Base-by-base conservation (phyloP, 2,888 invertebrate genomes). In the Parapristionchus giblindavisi region DNA sequence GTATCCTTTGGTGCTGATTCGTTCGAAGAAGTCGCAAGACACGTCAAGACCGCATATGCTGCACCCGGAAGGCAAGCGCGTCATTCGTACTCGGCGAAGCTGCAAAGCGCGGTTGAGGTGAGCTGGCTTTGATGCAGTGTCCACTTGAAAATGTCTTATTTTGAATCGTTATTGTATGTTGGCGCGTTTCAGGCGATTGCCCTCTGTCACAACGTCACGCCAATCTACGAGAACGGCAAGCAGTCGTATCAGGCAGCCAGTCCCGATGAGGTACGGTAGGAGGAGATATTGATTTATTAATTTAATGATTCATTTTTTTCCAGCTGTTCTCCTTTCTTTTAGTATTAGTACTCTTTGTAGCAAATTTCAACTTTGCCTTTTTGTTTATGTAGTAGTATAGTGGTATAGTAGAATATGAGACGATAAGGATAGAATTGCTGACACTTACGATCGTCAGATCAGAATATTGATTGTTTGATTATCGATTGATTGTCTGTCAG, bases 181-280 rank as follows among this genome's bases (percentile, higher is more conserved):
- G 0, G 27, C 1, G 11, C 27, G 14, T 2, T 97, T 38, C 93
- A 94, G 84, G 97, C 98, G 0, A 90, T 99, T 70, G 96, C 98
- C 0, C 90, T 99, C 51, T 99, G 99, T 89, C 99, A 99, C 89
- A 99, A 99, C 89, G 99, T 99, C 14, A 99, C 99, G 0, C 99
- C 99, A 0, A 95, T 96, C 2, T 94, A 93, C 87, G 97, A 97
- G 76, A 88, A 88, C 66, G 85, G 84, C 48, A 79, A 78, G 29
- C 78, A 76, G 0, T 76, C 76, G 1, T 76, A 79, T 68, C 93
- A 93, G 89, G 93, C 93, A 0, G 92, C 93, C 2, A 92, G 92
- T 88, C 93, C 93, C 11, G 93, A 93, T 87, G 93, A 93, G 89
- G 92, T 91, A 58, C 52, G 73, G 29, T 24, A 34, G 65, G 14